Evolutionary conservation across 2,113 vertebrate genomes (phyloP), one percentile per base, ranked within the genome.

Genomic region (Oreocharis arfaki): DNA sequence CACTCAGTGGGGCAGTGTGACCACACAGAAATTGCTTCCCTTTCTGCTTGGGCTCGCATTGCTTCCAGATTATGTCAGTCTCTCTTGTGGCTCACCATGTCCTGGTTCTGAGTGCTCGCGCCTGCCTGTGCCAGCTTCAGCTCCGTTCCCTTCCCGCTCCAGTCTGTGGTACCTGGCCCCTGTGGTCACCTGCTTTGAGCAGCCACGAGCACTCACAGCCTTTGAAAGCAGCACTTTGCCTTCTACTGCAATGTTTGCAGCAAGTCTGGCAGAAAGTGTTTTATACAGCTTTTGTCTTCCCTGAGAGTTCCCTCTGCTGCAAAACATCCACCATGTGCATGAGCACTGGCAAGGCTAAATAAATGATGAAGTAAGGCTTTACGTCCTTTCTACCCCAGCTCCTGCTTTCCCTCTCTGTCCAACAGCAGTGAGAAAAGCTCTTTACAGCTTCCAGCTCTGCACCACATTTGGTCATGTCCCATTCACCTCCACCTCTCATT

Each of bases 81-180:
- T 59, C 8, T 73, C 20, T 22, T 37, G 22, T 46, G 87, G 59
- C 28, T 84, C 32, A 5, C 11, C 70, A 22, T 16, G 12, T 84
- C 4, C 1, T 52, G 20, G 16, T 52, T 69, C 41, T 56, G 55
- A 22, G 67, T 27, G 9, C 37, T 68, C 16, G 11, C 0, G 0
- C 21, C 69, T 56, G 10, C 21, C 42, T 0, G 2, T 22, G 49
- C 33, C 57, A 78, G 22, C 56, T 39, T 7, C 17, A 37, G 16
- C 42, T 57, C 57, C 33, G n/a, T 37, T 52, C 64, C 35, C 55
- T 59, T 55, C 52, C 68, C 11, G 1, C 41, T 60, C 27, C 5
- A 4, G 7, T 28, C 47, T 37, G 23, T 2, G 3, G 56, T 24
- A 80, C 41, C 75, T 57, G 63, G 21, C 23, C 16, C 2, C 19